phyloP scores from a whole-genome alignment of 2,888 invertebrate genomes.

The Ganaspis brasiliensis region DNA sequence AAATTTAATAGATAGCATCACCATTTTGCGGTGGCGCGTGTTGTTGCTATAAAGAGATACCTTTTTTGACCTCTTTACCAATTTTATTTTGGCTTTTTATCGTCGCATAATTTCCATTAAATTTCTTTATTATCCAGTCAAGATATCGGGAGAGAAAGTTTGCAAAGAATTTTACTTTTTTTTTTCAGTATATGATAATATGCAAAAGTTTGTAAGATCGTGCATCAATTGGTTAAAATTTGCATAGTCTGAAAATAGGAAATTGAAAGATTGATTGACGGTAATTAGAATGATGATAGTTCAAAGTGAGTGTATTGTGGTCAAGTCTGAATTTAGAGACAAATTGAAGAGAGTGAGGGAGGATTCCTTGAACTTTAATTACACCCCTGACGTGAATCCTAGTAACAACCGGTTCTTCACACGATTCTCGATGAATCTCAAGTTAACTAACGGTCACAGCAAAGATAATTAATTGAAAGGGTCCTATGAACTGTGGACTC shows the following conservation, averaged over 20 bases:
- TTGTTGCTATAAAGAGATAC: slow-evolving; percentile 21
- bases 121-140: neutral
- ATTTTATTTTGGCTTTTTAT: neutral
- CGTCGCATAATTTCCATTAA: neutral
- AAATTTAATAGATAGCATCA: slow-evolving; percentile 61
- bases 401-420: slow-evolving; percentile 55
- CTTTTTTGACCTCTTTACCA: slow-evolving; percentile 19
- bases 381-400: slow-evolving; percentile 46
- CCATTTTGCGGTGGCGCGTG: slow-evolving; percentile 17
- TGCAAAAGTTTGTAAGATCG: no score
- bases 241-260: neutral
- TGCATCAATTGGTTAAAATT: neutral
- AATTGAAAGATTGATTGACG: neutral
- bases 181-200: no score
- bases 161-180: no score
- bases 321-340: slow-evolving; percentile 31
- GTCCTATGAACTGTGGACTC: slow-evolving; percentile 68
- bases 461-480: slow-evolving; percentile 78
- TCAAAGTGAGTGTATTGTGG: slow-evolving; percentile 22
- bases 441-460: slow-evolving; percentile 60
- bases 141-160: no score
- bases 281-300: slow-evolving; percentile 17
- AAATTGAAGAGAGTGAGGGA: slow-evolving; percentile 1
- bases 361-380: slow-evolving; percentile 43
- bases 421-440: slow-evolving; percentile 58